Conservation (phyloP, 2,113 vertebrate species). For the Gila orcuttii region DNA sequence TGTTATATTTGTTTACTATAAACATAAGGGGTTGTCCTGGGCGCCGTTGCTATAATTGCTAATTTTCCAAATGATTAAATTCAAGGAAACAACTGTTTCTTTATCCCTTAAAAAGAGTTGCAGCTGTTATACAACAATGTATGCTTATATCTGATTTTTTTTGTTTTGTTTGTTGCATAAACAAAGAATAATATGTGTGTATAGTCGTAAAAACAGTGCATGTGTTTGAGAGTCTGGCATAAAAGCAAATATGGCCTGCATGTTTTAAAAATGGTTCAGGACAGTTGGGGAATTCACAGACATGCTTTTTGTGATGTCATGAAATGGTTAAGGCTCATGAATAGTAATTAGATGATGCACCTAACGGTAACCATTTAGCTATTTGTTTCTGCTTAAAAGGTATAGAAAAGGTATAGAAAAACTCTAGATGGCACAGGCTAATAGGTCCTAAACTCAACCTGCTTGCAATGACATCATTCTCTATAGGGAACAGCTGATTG, state of each 20-base stretch:
- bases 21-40: conserved; percentile 13
- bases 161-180: background rate
- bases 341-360: background rate
- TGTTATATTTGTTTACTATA: conserved; percentile 18
- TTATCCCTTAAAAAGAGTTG: background rate
- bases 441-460: too few relatives aligned
- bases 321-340: background rate
- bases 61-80: conserved; percentile 22
- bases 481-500: too few relatives aligned
- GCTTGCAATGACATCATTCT: too few relatives aligned
- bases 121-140: background rate
- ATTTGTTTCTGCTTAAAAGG: background rate
- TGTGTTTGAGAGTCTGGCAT: background rate
- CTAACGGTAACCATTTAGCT: background rate
- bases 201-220: background rate
- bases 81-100: conserved; percentile 5
- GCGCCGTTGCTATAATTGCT: conserved; percentile 10
- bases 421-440: too few relatives aligned
- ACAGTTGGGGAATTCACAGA: background rate
- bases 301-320: background rate
- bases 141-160: background rate
- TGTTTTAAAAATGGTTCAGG: background rate
- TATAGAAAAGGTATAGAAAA: too few relatives aligned
- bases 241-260: background rate
- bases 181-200: background rate